A percentile compares a stretch with the other conserved stretches of the same genome.
These are phyloP conservation scores for Phrynosoma blainvillii DNA, from an alignment of 2,113 vertebrate species.

Conservation along the genomic window DNA sequence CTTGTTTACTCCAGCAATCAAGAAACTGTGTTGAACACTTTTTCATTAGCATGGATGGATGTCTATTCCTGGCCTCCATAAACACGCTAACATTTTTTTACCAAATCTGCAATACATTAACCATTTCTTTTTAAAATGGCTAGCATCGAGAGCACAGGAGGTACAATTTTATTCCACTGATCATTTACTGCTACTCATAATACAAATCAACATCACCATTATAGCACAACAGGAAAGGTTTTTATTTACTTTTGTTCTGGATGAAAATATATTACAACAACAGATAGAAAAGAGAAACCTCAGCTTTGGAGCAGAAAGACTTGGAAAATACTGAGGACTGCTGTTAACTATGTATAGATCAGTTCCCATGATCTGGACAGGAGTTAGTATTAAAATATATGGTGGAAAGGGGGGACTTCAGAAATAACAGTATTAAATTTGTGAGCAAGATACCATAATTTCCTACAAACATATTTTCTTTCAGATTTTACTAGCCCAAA, in stretches of 20 bases:
- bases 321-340: neutral
- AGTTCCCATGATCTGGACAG: neutral
- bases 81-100: neutral
- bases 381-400: neutral
- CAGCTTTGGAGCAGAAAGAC: neutral
- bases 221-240: neutral
- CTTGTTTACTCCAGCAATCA: neutral
- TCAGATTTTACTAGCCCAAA: neutral
- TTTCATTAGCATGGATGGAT: neutral
- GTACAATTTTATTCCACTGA: constrained; percentile 3
- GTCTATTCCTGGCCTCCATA: neutral
- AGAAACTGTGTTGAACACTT: neutral
- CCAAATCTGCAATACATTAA: neutral
- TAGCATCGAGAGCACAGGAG: neutral
- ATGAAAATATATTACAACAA: constrained; percentile 4
- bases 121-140: neutral
- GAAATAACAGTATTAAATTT: neutral
- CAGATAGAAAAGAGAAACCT: neutral
- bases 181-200: constrained; percentile 3
- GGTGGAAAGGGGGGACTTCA: neutral
- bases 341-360: neutral
- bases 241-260: neutral
- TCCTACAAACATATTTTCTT: constrained; percentile 1
- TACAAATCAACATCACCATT: neutral
- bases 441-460: neutral